Evolutionary conservation across 2,888 invertebrate species (phyloP).

Genomic region (Zhuqinia jingwanae): DNA sequence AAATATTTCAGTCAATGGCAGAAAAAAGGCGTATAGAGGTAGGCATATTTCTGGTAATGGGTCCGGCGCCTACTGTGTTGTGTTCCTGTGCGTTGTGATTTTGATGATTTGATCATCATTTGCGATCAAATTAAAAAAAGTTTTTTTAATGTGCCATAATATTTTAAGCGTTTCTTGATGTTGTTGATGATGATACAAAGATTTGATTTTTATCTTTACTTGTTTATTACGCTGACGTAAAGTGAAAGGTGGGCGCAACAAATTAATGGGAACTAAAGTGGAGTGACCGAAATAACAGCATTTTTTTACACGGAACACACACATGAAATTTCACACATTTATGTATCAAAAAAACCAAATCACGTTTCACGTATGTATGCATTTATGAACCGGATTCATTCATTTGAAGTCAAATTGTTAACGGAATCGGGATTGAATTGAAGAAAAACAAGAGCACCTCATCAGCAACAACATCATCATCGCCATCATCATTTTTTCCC

Average conservation of each 20-base stretch:
- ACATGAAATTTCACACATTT: background rate
- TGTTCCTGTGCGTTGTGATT: no score
- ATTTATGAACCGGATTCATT: background rate
- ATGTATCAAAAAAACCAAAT: no score
- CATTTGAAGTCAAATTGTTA: background rate
- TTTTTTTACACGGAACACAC: background rate
- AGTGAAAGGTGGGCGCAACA: conserved; percentile 37
- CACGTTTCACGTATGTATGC: background rate
- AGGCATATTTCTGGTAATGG: background rate
- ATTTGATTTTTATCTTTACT: conserved; percentile 5
- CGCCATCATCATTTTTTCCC: no score
- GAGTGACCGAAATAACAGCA: background rate
- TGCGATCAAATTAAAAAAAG: conserved; percentile 2
- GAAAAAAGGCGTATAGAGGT: background rate
- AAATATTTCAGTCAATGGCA: background rate
- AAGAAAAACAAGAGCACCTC: background rate
- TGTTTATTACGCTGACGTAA: background rate
- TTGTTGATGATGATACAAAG: background rate
- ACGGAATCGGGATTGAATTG: background rate
- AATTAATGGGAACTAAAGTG: background rate
- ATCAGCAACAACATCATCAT: no score
- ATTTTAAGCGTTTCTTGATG: background rate
- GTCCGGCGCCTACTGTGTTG: no score
- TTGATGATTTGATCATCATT: background rate
- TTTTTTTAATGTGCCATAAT: background rate